Evolutionary conservation across 1,140 invertebrate genomes (phyloP).

Genomic region (Drosophila bocqueti): DNA sequence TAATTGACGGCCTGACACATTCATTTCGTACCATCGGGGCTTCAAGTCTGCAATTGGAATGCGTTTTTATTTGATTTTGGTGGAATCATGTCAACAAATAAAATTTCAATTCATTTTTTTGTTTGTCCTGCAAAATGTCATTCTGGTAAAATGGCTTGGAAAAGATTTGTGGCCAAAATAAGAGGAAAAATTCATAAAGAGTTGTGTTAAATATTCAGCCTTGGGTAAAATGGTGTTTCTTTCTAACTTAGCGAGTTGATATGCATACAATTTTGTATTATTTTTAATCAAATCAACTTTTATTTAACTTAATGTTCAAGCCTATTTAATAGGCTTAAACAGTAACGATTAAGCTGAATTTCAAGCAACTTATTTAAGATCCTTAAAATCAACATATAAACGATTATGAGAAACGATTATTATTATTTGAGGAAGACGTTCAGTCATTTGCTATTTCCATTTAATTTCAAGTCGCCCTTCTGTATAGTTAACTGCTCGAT

Average conservation of each 20-base stretch:
- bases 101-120: constrained; percentile 17
- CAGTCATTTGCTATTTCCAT: constrained; percentile 10
- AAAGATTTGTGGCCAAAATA: constrained; percentile 24
- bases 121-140: constrained; percentile 15
- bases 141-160: constrained; percentile 1
- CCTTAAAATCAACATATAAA: neutral
- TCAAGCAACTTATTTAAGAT: neutral
- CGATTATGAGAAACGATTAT: neutral
- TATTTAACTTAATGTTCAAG: too few relatives aligned
- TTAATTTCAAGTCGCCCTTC: constrained; percentile 42
- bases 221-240: neutral
- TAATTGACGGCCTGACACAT: constrained; percentile 58
- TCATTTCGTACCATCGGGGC: constrained; percentile 11
- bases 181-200: constrained; percentile 2
- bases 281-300: neutral
- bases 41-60: constrained; percentile 30
- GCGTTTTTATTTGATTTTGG: constrained; percentile 36
- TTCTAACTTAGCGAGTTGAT: neutral
- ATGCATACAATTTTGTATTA: too few relatives aligned
- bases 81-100: constrained; percentile 24
- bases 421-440: neutral
- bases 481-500: constrained; percentile 36
- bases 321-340: accelerated
- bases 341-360: neutral
- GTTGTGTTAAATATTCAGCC: neutral